Evolutionary conservation across 92 coral and sea anemone genomes (phyloP), one percentile per base, ranked within the genome.

Genomic region (Anthopleura xanthogrammica): DNA sequence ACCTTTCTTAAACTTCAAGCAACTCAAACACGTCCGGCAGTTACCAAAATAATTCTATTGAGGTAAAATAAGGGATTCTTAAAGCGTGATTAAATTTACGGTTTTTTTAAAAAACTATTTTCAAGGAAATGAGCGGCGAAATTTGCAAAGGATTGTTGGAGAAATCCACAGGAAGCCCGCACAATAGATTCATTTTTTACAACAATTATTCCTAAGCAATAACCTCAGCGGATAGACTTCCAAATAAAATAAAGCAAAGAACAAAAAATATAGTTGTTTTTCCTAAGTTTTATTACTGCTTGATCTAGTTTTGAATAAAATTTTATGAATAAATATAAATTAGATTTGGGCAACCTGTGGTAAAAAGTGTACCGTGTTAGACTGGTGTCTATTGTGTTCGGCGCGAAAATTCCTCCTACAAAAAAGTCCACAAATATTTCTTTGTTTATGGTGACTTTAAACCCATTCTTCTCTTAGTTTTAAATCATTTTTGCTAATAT

Each of bases 371-470:
- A 65, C 57, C 70, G 81, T 48, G 82, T 50, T 29, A 24, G 82
- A 24, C 82, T 84, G 82, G 87, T 60, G 8, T 9, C 72, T 60
- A n/a, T 16, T 79, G 72, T 79, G 82, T 24, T 41, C 58, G 74
- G 86, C 86, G 86, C 86, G 86, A 83, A 83, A 83, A 68, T 46
- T n/a, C 60, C 52, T 84, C 82, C 62, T 36, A 41, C 81, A 42
- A 81, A 75, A 84, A 64, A 57, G 75, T 82, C 79, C 66, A 43
- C 39, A 64, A 46, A 78, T 20, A 29, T 41, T 29, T 52, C 39
- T 72, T 75, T 76, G 80, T 76, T 83, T 83, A 58, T 41, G 17
- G 16, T 43, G 77, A 77, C 20, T 76, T 65, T 68, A 42, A 77
- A 43, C 48, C 22, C 16, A 41, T n/a, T 50, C 77, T 77, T 77